Evolutionary conservation across 2,888 invertebrate species (phyloP), one percentile per base, ranked within the genome.

Genomic region (Chrysina gloriosa): DNA sequence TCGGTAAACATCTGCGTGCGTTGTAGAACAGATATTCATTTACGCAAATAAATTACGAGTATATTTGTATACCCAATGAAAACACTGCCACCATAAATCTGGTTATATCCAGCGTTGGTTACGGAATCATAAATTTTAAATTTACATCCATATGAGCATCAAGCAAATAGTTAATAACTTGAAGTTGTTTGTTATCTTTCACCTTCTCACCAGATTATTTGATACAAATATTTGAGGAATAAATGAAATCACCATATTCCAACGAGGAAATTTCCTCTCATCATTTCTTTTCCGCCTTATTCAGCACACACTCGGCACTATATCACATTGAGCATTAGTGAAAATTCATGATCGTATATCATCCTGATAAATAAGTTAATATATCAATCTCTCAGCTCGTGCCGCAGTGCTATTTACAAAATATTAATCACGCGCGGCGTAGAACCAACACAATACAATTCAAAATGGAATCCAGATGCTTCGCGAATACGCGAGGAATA

Each of bases 351-450:
- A 45, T 45, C 45, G 45, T 45, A 45, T 19, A 45, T 45, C 21
- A 45, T 45, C 45, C 21, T 21, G 21, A 21, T 45, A 21, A 45
- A 45, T 45, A 45, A 45, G 45, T 45, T 45, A 45, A 45, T 9
- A 23, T 16, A 45, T 45, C 45, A 45, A 45, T 45, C 45, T 45
- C 45, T 19, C 45, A 21, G 7, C 45, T 45, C 45, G 21, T 45
- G 7, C 19, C 19, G 6, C 21, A 21, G 21, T 21, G 45, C n/a
- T 45, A 45, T 45, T 45, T 45, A 19, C 9, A 9, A 45, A 21
- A 7, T 45, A 45, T 45, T 42, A 42, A 19, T 42, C 42, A 42
- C 19, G 7, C 42, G 5, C 19, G 42, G 3, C 16, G 45, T 45
- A 23, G 9, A 19, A 45, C 7, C 21, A 1, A 7, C 21, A 45